Evolutionary conservation across 2,113 vertebrate genomes (phyloP), one percentile per base, ranked within the genome.

Genomic region (Hyla sarda): DNA sequence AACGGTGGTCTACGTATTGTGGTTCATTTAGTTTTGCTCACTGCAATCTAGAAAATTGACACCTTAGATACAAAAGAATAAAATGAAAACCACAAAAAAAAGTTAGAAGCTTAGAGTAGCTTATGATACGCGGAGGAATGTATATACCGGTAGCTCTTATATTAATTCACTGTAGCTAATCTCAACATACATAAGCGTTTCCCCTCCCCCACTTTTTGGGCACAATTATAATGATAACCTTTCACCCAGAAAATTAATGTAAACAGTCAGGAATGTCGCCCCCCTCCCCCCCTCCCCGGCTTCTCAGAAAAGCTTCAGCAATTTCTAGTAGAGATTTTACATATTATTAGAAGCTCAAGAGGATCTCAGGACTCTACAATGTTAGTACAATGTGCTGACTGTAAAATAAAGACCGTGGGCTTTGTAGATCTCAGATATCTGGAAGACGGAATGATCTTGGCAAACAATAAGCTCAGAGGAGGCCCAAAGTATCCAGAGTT

Each of bases 201-300:
- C 16, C 47, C n/a, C 17, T 21, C 10, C 75, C 21, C 19, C 19
- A 5, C 25, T 7, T 30, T 77, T 54, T 17, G 17, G 10, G 11
- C 48, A 76, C 48, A 77, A 25, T 80, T 56, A 37, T 60, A 58
- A 37, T 37, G 32, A 79, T 60, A 81, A 81, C 37, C 78, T 65
- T 65, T 81, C 58, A 47, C 78, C 56, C 60, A 81, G 78, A 81
- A 81, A 41, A 81, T 81, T 28, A 81, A 81, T 81, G 11, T 65
- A 45, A 62, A 60, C 76, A 79, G 56, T 32, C 11, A 81, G 78
- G 78, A 81, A 81, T 81, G 78, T 47, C 1, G 7, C 23, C 78
- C 54, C 37, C 54, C 13, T n/a, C n/a, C 21, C 23, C 41, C n/a
- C 1, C 13, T 28, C 28, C 52, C 25, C 23, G n/a, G 41, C 58